A percentile compares a stretch with the other conserved stretches of the same genome.
These are phyloP conservation scores for Brachypteracias leptosomus DNA, from an alignment of 2,113 vertebrate species.

Conservation along the genomic window DNA sequence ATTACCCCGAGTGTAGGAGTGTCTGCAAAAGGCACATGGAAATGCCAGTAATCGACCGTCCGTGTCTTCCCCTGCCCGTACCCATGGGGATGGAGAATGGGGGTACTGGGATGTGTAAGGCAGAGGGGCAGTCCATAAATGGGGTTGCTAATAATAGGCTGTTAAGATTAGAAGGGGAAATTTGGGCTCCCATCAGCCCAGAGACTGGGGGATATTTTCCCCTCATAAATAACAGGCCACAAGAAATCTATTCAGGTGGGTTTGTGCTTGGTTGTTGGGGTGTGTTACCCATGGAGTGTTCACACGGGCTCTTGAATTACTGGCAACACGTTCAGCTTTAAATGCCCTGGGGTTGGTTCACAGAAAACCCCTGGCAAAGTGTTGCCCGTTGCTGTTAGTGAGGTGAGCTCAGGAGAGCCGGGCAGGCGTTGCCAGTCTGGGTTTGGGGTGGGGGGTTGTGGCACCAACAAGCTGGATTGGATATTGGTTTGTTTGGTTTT, in stretches of 20 bases:
- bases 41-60: slow-evolving; percentile 35
- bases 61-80: neutral
- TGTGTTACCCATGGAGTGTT: neutral
- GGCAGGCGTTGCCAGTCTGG: neutral
- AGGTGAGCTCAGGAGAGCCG: neutral
- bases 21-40: slow-evolving; percentile 46
- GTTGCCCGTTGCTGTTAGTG: rapidly evolving
- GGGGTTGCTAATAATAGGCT: neutral
- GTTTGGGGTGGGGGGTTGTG: neutral
- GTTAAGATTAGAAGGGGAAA: slow-evolving; percentile 5
- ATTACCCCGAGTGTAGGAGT: slow-evolving; percentile 67
- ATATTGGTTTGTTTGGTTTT: too few relatives aligned
- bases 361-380: neutral
- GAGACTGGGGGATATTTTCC: neutral
- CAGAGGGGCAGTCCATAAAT: neutral
- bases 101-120: neutral
- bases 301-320: neutral
- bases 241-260: neutral
- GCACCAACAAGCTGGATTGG: neutral
- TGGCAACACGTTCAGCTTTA: too few relatives aligned
- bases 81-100: neutral
- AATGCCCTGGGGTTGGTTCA: neutral
- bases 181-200: neutral
- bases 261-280: neutral
- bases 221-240: neutral